phyloP scores from a whole-genome alignment of 2,888 invertebrate species.

The Saturnia pavonia region DNA sequence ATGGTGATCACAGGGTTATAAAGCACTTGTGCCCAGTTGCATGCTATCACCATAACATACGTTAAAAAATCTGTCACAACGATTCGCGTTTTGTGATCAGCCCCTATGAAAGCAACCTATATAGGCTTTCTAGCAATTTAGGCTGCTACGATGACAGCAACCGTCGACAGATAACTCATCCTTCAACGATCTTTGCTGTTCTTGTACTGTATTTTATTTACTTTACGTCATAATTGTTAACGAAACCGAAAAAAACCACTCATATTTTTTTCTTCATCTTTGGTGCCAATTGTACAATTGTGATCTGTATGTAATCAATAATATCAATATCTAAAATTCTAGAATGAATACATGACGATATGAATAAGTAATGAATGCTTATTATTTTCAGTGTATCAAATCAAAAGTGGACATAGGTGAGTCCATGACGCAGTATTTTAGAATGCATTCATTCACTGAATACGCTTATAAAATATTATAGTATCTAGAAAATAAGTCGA shows the following conservation, averaged over 20 bases:
- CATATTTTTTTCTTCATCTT: not conserved
- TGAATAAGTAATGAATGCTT: constrained; percentile 45
- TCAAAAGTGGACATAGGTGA: constrained; percentile 74
- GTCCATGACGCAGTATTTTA: constrained; percentile 54
- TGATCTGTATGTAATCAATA: not conserved
- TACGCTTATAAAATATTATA: constrained; percentile 45
- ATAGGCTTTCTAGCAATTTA: not conserved
- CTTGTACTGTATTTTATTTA: not conserved
- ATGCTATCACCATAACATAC: not conserved
- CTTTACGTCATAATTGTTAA: not conserved
- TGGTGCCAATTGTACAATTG: not conserved
- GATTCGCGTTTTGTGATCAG: not conserved
- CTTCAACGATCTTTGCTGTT: not conserved
- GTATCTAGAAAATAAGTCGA: not conserved
- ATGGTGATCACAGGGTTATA: not conserved
- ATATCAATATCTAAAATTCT: not conserved
- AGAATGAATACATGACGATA: not conserved
- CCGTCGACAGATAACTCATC: not conserved
- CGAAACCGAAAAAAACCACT: too few relatives aligned
- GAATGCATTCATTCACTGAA: constrained; percentile 39
- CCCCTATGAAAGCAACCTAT: not conserved
- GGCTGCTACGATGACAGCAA: not conserved
- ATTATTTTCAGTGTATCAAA: constrained; percentile 78
- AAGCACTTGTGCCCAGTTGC: not conserved
- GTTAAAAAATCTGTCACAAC: too few relatives aligned